Evolutionary conservation across 2,113 vertebrate species (phyloP), one percentile per base, ranked within the genome.

Genomic region (Procavia capensis): DNA sequence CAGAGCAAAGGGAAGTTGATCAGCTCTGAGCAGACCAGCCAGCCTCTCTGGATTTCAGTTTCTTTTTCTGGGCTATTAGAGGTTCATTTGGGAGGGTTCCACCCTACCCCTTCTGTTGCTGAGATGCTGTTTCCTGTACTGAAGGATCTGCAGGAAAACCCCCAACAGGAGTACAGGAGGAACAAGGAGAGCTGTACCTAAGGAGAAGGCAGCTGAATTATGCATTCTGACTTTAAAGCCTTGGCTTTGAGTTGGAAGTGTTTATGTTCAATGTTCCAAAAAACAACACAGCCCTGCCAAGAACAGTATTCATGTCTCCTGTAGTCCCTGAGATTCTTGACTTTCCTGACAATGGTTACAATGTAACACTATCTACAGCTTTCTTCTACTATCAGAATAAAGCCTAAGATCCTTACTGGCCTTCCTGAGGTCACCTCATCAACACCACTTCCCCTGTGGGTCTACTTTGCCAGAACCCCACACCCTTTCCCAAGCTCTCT

Each of bases 111-210:
- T 83, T 50, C 41, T 10, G 2, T 25, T 13, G 24, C 17, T 3
- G 2, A 39, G 78, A 39, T 25, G 16, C 64, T 41, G 6, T 3
- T 47, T 17, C 47, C 24, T 43, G 8, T 47, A 82, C 2, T 61
- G 54, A n/a, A 41, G 47, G 57, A 34, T 45, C 41, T 82, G 27
- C 5, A 70, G 68, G 39, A 75, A 75, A 94, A 78, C 27, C 34
- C 5, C 43, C 59, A 36, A 41, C 2, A 7, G 0, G 0, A 63
- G 24, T 45, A 39, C 47, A 20, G 34, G 1, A 31, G 17, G 27
- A 64, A 34, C 16, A 27, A 59, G 85, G 31, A 74, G 39, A 74
- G 24, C 20, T 59, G 22, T 14, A 22, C 29, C 17, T 3, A n/a
- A 64, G 50, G 3, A 54, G 78, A 85, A 86, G 34, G 87, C 24